phyloP scores from a whole-genome alignment of 2,797 vertebrate genomes.

The Macropus fuliginosus region DNA sequence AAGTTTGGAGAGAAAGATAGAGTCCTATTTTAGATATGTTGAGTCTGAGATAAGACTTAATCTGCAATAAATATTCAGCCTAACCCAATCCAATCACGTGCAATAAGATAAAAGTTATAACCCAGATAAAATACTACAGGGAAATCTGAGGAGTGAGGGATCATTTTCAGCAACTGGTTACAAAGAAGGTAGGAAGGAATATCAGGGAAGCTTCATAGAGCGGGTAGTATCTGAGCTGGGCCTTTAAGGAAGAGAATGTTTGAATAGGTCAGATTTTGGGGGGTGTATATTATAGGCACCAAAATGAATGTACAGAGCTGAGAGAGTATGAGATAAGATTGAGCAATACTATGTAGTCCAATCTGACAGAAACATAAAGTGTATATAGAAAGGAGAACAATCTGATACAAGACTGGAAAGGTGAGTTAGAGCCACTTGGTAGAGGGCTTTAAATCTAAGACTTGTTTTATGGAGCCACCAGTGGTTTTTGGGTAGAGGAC shows the following conservation, averaged over 20 bases:
- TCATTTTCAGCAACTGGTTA: not conserved
- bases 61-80: not conserved
- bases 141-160: not conserved
- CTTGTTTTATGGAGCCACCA: not conserved
- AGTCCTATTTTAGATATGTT: not conserved
- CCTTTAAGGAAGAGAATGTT: not conserved
- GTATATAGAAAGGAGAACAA: not conserved
- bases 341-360: not conserved
- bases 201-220: not conserved
- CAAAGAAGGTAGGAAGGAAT: not conserved
- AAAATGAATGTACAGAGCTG: not conserved
- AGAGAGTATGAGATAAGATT: not conserved
- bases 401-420: not conserved
- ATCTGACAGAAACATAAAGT: not conserved
- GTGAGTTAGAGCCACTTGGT: not conserved
- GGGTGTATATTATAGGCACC: not conserved
- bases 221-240: not conserved
- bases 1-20: not conserved
- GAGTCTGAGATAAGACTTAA: not conserved
- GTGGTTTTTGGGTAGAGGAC: not conserved
- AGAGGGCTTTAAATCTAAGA: not conserved
- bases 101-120: not conserved
- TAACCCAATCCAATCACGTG: not conserved
- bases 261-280: not conserved
- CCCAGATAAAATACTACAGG: not conserved